phyloP scores from a whole-genome alignment of 2,113 vertebrate species.

The Eulemur rufifrons region DNA sequence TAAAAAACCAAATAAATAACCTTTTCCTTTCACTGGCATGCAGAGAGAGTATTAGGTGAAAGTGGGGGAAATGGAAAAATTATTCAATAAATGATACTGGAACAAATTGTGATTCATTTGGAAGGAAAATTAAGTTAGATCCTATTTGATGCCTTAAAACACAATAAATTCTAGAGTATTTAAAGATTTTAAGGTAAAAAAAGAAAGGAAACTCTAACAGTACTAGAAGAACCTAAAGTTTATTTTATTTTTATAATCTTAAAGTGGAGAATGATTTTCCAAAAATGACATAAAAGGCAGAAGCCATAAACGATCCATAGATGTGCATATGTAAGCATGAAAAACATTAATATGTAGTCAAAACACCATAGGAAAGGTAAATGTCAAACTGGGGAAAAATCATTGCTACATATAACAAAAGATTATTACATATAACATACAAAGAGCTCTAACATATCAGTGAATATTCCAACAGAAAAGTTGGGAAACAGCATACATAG shows the following conservation, averaged over 20 bases:
- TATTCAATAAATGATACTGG: background rate
- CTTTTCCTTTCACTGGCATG: background rate
- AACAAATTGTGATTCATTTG: background rate
- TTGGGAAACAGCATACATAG: background rate
- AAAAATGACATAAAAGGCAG: slow-evolving; percentile 36
- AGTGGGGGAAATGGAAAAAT: background rate
- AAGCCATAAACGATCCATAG: background rate
- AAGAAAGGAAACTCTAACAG: background rate
- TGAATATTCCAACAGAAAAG: background rate
- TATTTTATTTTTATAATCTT: slow-evolving; percentile 48
- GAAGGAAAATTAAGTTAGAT: background rate
- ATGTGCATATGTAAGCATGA: background rate
- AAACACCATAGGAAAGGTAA: slow-evolving; percentile 10
- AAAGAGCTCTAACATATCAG: slow-evolving; percentile 16
- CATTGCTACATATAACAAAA: background rate
- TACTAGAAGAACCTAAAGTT: background rate
- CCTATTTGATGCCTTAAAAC: background rate
- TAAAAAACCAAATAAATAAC: background rate
- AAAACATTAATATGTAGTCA: background rate
- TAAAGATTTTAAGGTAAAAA: slow-evolving; percentile 2
- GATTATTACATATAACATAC: background rate
- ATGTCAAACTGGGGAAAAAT: background rate
- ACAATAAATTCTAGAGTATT: slow-evolving; percentile 3
- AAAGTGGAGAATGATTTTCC: background rate
- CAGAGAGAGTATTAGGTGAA: background rate